Base-by-base conservation (phyloP, 1,140 invertebrate species). In the Drosophila dunni region DNA sequence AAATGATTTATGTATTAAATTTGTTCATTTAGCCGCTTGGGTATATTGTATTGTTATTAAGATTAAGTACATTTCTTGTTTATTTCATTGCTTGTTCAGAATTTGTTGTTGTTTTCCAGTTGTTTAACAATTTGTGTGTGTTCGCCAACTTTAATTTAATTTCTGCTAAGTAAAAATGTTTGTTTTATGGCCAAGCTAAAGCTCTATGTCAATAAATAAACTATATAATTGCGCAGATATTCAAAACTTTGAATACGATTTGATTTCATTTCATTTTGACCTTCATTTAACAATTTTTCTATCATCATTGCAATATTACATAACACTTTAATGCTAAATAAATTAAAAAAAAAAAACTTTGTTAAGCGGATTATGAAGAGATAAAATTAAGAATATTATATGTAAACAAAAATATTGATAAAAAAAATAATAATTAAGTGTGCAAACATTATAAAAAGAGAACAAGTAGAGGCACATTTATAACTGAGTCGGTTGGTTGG, bases 161-260 rank as follows among this genome's bases (percentile, higher is more conserved):
- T 62, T 24, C 33, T 51, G 13, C 38, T 54, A 46, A 20, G 15
- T 34, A 53, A 20, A 20, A 20, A 1, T 20, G 17, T 20, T 20
- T 20, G 0, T 67, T 67, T 29, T 34, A 45, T 64, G 63, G 38
- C 54, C 63, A 72, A 67, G 63, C 54, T 51, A 45, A 42, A 67
- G 11, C 34, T 53, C 33, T 33, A 36, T 56, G 11, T 34, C 29
- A 67, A 33, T 61, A 40, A 60, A 46, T 63, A 48, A 54, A 71
- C 42, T 45, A 46, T 40, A 42, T 61, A 46, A 29, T 70, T 75
- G 60, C 64, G 79, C 70, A 42, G 50, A 42, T 73, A 82, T 88
- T 82, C 79, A 81, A 80, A 91, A 91, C 88, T 91, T 91, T 91
- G 88, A 91, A 91, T 91, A 91, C 88, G 88, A 90, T 90, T 75